phyloP scores from a whole-genome alignment of 2,797 vertebrate species.

The Hirundo rustica region DNA sequence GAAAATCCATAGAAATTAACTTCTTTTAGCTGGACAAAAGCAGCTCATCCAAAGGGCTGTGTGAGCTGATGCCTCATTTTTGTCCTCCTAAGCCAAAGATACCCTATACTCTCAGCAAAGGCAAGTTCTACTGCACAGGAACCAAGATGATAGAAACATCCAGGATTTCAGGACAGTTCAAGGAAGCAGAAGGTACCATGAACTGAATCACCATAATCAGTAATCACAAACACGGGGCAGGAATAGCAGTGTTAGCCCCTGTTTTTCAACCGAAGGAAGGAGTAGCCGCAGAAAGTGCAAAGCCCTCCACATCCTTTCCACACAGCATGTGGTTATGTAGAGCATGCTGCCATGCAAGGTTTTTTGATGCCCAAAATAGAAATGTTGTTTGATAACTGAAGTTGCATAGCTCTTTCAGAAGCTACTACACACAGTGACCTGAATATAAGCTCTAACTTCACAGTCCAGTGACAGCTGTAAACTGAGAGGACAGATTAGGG shows the following conservation, averaged over 20 bases:
- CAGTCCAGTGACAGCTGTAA: neutral
- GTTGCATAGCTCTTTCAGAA: neutral
- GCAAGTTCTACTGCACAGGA: neutral
- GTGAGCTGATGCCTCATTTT: neutral
- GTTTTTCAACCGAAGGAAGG: neutral
- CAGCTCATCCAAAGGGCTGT: neutral
- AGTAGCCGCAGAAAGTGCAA: neutral
- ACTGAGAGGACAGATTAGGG: neutral
- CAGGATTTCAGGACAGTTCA: neutral
- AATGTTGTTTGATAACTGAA: neutral
- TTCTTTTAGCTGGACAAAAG: neutral
- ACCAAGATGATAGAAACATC: neutral
- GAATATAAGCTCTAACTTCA: neutral
- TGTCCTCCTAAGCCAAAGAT: neutral
- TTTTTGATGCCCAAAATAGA: neutral
- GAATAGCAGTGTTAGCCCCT: neutral
- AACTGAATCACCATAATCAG: neutral
- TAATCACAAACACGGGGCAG: neutral
- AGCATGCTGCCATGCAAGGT: accelerated
- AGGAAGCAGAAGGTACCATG: neutral
- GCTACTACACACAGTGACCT: neutral
- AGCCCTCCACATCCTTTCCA: neutral
- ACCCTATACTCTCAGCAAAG: neutral
- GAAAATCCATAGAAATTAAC: constrained; percentile 39
- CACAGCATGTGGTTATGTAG: accelerated